Evolutionary conservation across 2,888 invertebrate genomes (phyloP), one percentile per base, ranked within the genome.

Genomic region (Pollenia griseotomentosa): DNA sequence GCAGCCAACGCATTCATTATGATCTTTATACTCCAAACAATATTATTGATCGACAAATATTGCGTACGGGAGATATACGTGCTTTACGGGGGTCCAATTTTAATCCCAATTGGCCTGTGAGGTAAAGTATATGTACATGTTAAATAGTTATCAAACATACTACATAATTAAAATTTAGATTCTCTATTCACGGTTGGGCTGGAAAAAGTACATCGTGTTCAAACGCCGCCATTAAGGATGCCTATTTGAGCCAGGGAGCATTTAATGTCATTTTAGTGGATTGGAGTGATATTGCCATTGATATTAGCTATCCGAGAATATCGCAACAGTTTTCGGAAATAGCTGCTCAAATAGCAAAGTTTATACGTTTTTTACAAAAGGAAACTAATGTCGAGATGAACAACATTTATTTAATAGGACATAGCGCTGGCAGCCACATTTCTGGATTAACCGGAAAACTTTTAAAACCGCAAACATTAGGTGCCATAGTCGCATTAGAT

Each of bases 381-480:
- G 86, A 89, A 14, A 89, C 90, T 0, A 89, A 89, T 8, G 85
- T 93, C 1, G 84, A 90, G 9, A 90, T 90, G 7, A 88, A 87
- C 2, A 88, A 87, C 0, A 90, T 92, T 14, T 92, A 91, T 83
- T 70, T 94, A n/a, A 88, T 93, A 65, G 94, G 94, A 0, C 94
- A 94, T 79, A 93, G 93, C 23, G 91, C 94, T 0, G 94, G 94
- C 55, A 93, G 91, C 11, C 94, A 94, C 55, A 87, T 93, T 48
- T 89, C 91, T 1, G 93, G 94, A 0, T 77, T 93, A 23, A 89
- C 92, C 0, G 94, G 93, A 0, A 91, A 91, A 66, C 12, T 51
- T 0, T 68, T 93, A 10, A 77, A 61, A 1, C 90, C 90, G 0
- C 61, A 88, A 11, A 89, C 82, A 4, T 83, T 92, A 44, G 91